Evolutionary conservation across 2,113 vertebrate genomes (phyloP).

Genomic region (Psittacula cyanocephala): DNA sequence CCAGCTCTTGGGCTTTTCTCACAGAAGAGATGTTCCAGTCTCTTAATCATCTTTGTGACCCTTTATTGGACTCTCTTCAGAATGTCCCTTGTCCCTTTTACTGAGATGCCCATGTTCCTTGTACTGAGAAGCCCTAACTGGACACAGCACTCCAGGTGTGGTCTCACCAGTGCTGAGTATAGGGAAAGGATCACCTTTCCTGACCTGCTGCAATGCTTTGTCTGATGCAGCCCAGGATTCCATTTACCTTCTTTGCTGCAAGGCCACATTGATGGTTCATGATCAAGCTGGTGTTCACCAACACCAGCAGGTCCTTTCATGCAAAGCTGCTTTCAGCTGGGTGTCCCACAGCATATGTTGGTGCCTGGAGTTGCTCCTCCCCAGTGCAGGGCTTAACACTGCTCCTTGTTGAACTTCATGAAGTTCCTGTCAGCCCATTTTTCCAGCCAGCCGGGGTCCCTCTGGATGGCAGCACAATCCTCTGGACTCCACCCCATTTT

Average conservation of each 20-base stretch:
- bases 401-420: background rate
- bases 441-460: background rate
- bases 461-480: background rate
- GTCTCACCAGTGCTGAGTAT: background rate
- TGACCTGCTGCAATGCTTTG: background rate
- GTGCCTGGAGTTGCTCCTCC: background rate
- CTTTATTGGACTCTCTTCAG: background rate
- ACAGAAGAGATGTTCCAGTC: background rate
- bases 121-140: background rate
- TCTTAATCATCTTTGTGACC: background rate
- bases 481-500: background rate
- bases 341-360: background rate
- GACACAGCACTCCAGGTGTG: background rate
- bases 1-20: background rate
- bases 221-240: background rate
- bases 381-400: background rate
- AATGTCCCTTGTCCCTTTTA: background rate
- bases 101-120: no score
- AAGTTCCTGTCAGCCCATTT: background rate
- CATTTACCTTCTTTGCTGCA: background rate
- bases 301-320: background rate
- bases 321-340: background rate
- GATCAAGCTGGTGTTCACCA: background rate
- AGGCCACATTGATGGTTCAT: background rate
- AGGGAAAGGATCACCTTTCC: background rate